A percentile compares a stretch with the other conserved stretches of the same genome.
Evolutionary conservation across 2,888 invertebrate species (phyloP).

Genomic region (Hofmannophila pseudospretella): DNA sequence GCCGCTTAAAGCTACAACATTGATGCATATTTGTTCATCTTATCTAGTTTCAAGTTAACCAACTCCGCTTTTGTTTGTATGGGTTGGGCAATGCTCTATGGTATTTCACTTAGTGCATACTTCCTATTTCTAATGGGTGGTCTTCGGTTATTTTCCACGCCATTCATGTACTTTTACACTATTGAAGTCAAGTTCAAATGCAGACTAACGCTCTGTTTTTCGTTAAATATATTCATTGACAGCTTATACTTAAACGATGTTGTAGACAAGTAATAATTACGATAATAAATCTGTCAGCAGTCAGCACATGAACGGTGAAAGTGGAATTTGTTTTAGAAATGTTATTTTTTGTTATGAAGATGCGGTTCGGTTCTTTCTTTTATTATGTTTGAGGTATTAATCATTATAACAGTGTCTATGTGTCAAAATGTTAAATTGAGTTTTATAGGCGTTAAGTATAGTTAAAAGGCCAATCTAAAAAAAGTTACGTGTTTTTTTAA

Average conservation of each 20-base stretch:
- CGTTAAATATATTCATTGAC: constrained; percentile 22
- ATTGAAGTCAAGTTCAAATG: neutral
- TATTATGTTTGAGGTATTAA: neutral
- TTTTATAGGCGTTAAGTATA: too few relatives aligned
- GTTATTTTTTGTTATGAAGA: constrained; percentile 2
- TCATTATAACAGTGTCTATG: neutral
- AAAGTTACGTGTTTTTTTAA: too few relatives aligned
- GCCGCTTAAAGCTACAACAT: constrained; percentile 27
- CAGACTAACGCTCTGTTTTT: neutral
- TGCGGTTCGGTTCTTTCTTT: neutral
- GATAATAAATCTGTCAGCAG: constrained; percentile 31
- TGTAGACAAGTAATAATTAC: constrained; percentile 9
- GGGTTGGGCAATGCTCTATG: neutral
- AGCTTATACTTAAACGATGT: constrained; percentile 19
- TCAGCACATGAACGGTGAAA: constrained; percentile 27
- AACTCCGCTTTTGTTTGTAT: constrained; percentile 11
- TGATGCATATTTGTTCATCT: constrained; percentile 31
- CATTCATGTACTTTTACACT: neutral
- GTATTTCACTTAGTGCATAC: neutral
- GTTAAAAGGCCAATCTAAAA: too few relatives aligned
- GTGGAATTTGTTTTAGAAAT: constrained; percentile 20
- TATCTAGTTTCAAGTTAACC: constrained; percentile 24
- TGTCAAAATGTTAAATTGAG: neutral
- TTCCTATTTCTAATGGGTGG: constrained; percentile 4
- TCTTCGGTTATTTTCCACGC: constrained; percentile 1